Evolutionary conservation across 2,888 invertebrate species (phyloP), one percentile per base, ranked within the genome.

Genomic region (Ophion slaviceki): DNA sequence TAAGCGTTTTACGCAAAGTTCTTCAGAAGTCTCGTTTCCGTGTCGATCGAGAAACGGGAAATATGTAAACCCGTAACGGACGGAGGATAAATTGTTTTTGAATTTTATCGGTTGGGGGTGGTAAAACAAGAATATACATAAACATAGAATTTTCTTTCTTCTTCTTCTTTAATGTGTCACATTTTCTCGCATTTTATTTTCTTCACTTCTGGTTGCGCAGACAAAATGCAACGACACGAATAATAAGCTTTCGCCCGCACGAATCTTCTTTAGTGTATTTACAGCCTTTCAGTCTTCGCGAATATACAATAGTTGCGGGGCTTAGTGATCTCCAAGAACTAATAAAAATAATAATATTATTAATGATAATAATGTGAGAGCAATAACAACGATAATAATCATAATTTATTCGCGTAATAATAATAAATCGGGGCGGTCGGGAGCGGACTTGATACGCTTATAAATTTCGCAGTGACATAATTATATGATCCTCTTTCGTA

Each of bases 231-330:
- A 71, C 86, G 81, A 66, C 71, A 40, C 66, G 66, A 72, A 86
- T 82, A 83, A 80, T 82, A 83, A 82, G 83, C 85, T 79, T 85
- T 77, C 80, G 83, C 86, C 80, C 83, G 86, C 86, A 79, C 80
- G 79, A 86, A 32, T 84, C 57, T 81, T 85, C 72, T 62, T 62
- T 82, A 85, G 87, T 89, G 87, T 90, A 91, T 92, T 92, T 92
- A 92, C 92, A 93, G 92, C 91, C 91, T 92, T 92, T 93, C 93
- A 93, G 93, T 93, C 93, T 93, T 93, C 90, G 92, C 92, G 90
- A 93, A 93, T 93, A 92, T 93, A 93, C 91, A 93, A 91, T 92
- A 92, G 89, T 90, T 89, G 90, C 88, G 90, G 87, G 88, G 85
- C 82, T 86, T 87, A 79, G 88, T 84, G 88, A 88, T 91, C 86